Conservation (phyloP, 2,888 invertebrate species). For the Carabus problematicus region DNA sequence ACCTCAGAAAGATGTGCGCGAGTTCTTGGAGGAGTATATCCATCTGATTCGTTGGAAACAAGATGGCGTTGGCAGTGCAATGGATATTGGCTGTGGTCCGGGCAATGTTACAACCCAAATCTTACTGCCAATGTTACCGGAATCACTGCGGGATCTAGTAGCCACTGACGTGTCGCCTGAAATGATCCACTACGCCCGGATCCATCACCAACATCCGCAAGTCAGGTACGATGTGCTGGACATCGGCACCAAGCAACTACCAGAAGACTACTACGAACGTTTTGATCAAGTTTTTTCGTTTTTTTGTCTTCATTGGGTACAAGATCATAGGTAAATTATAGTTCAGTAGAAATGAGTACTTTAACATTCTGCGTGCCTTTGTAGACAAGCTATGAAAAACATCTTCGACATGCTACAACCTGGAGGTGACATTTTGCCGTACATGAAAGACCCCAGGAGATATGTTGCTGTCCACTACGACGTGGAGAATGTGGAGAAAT, state of each 20-base stretch:
- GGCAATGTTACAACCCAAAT: too few species aligned
- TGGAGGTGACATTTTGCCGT: constrained; percentile 69
- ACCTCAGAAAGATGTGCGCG: neutral
- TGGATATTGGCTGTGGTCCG: too few species aligned
- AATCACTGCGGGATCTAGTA: constrained; percentile 57
- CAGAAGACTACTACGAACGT: constrained; percentile 56
- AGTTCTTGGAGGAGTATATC: too few species aligned
- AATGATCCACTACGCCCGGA: too few species aligned
- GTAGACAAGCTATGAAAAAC: constrained; percentile 65
- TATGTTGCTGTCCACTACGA: too few species aligned
- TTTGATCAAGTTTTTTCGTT: constrained; percentile 75
- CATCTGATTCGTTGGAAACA: constrained; percentile 60
- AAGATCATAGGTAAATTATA: constrained; percentile 66
- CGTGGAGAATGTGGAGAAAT: too few species aligned
- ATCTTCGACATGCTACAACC: constrained; percentile 66
- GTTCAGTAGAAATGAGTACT: neutral
- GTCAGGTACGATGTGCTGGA: constrained; percentile 59
- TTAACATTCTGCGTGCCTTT: constrained; percentile 46
- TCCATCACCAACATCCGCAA: constrained; percentile 60
- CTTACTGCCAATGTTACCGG: constrained; percentile 65
- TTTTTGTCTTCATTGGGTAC: constrained; percentile 76
- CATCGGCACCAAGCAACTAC: constrained; percentile 61
- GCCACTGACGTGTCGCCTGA: constrained; percentile 74
- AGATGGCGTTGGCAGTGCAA: constrained; percentile 58
- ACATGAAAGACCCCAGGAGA: too few species aligned